Percentiles rank a stretch among this genome's conserved stretches.
Conservation (phyloP, 2,113 vertebrate species). For the Carassius gibelio region DNA sequence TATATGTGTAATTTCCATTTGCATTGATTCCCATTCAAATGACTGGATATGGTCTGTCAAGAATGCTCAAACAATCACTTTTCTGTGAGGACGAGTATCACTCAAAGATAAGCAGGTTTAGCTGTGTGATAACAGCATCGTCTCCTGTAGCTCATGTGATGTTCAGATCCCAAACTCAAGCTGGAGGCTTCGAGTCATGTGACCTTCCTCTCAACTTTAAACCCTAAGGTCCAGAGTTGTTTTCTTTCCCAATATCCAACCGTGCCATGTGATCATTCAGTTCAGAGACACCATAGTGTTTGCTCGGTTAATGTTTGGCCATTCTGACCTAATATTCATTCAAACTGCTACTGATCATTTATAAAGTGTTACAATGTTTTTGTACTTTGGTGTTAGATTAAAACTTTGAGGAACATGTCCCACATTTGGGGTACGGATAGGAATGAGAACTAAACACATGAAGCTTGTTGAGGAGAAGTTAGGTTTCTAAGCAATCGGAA, state of each 20-base stretch:
- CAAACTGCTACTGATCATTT: background rate
- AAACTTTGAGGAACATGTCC: background rate
- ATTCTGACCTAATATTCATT: background rate
- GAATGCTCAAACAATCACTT: background rate
- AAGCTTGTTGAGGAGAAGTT: background rate
- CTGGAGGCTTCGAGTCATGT: background rate
- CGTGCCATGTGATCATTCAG: background rate
- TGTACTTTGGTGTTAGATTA: background rate
- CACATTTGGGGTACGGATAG: background rate
- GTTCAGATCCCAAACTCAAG: background rate
- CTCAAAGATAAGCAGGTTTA: background rate
- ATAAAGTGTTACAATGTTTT: background rate
- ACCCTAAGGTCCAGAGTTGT: background rate
- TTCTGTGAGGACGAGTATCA: background rate
- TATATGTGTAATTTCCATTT: no score
- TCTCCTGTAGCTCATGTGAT: constrained; percentile 15
- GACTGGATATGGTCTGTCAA: background rate
- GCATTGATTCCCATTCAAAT: background rate
- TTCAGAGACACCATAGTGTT: background rate
- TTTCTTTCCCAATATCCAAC: constrained; percentile 10
- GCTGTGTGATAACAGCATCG: background rate
- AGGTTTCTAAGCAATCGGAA: background rate
- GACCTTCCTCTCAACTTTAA: background rate
- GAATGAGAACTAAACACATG: background rate
- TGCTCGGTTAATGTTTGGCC: background rate